Conservation (phyloP, 92 coral and sea anemone genomes). For the Anthopleura xanthogrammica region DNA sequence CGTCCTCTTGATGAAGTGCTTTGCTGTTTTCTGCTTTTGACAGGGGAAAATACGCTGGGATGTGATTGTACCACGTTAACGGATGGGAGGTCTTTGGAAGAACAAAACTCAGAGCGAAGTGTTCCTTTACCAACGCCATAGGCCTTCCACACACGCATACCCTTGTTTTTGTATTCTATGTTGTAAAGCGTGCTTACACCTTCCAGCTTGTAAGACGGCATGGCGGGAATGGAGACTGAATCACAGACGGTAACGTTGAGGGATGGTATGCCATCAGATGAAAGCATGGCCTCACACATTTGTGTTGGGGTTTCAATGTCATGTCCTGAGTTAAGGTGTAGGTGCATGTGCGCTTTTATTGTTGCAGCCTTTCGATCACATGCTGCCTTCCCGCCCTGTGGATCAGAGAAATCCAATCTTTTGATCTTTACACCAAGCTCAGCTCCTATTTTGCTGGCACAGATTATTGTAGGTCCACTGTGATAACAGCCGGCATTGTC, state of each 20-base stretch:
- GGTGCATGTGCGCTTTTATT: constrained; percentile 49
- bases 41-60: constrained; percentile 35
- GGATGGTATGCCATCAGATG: too few species aligned
- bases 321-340: too few species aligned
- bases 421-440: constrained; percentile 43
- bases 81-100: constrained; percentile 23
- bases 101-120: constrained; percentile 9
- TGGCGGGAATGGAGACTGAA: too few species aligned
- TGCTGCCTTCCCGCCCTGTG: constrained; percentile 74
- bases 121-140: constrained; percentile 59
- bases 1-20: neutral
- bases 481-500: constrained; percentile 78
- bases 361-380: constrained; percentile 70
- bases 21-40: constrained; percentile 30
- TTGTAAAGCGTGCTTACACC: constrained; percentile 42
- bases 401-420: constrained; percentile 65
- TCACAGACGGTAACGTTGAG: too few species aligned
- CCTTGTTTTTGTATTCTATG: constrained; percentile 10
- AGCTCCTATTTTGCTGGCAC: constrained; percentile 44
- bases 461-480: constrained; percentile 56
- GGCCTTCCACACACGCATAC: constrained; percentile 42
- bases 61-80: constrained; percentile 5
- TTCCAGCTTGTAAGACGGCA: constrained; percentile 17
- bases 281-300: too few species aligned
- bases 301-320: too few species aligned